phyloP scores from a whole-genome alignment of 2,113 vertebrate genomes.

The Channa maculata region DNA sequence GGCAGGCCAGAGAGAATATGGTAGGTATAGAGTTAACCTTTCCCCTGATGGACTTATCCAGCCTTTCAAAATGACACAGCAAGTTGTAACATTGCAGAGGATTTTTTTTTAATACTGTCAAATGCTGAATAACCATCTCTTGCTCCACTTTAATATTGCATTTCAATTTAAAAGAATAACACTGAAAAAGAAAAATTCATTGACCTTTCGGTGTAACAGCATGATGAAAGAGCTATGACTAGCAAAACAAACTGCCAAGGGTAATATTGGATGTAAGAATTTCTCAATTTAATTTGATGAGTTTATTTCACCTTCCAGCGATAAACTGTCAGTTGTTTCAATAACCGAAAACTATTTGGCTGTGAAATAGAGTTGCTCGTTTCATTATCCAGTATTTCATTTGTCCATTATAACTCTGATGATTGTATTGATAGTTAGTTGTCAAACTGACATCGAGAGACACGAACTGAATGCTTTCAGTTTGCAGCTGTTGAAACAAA shows the following conservation, averaged over 20 bases:
- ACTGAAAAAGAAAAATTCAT: constrained; percentile 78
- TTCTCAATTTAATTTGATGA: constrained; percentile 30
- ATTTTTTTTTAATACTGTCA: constrained; percentile 85
- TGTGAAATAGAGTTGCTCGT: constrained; percentile 32
- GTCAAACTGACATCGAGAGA: constrained; percentile 32
- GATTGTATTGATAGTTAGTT: constrained; percentile 42
- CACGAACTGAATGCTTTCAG: constrained; percentile 35
- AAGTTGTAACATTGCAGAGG: constrained; percentile 84
- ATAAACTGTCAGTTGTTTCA: constrained; percentile 69
- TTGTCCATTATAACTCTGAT: constrained; percentile 29
- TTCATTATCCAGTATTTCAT: constrained; percentile 45
- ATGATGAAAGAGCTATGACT: constrained; percentile 71
- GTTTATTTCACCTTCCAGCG: constrained; percentile 44
- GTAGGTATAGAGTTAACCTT: constrained; percentile 78
- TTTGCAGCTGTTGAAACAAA: constrained; percentile 76
- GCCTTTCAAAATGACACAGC: constrained; percentile 83
- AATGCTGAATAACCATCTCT: constrained; percentile 80
- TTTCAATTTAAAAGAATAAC: constrained; percentile 84
- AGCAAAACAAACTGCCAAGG: constrained; percentile 68
- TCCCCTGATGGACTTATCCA: constrained; percentile 84
- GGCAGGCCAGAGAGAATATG: constrained; percentile 85
- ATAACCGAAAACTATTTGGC: constrained; percentile 59
- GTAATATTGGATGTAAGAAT: constrained; percentile 41
- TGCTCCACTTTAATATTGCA: constrained; percentile 86
- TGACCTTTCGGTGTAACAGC: constrained; percentile 85